Evolutionary conservation across 1,140 invertebrate genomes (phyloP).

Genomic region (Diorhabda elongata): DNA sequence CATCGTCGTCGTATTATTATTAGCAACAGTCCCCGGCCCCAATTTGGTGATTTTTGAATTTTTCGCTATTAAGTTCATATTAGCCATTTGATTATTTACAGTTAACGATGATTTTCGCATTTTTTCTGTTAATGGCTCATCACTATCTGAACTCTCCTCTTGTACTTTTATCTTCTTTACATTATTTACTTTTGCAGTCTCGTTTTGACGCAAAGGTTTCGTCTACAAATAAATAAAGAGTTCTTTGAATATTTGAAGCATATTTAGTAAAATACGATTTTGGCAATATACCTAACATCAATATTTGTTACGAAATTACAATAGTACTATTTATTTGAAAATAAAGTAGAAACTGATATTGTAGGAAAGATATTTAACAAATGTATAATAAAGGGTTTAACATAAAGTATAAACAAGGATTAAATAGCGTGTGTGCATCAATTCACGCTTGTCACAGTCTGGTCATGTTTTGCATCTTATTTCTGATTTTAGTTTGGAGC

Average conservation of each 20-base stretch:
- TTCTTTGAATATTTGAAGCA: too few relatives aligned
- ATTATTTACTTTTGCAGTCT: conserved; percentile 20
- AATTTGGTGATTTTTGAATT: background rate
- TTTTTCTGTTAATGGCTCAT: conserved; percentile 74
- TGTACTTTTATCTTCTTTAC: conserved; percentile 18
- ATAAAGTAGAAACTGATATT: too few relatives aligned
- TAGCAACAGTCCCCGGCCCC: conserved; percentile 29
- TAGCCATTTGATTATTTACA: conserved; percentile 15
- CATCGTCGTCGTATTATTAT: conserved; percentile 23
- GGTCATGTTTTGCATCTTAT: too few relatives aligned
- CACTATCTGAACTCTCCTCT: conserved; percentile 68
- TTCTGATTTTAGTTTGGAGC: too few relatives aligned
- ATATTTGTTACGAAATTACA: too few relatives aligned
- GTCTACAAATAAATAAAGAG: conserved; percentile 55
- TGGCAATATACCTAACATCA: conserved; percentile 51
- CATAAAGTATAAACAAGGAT: too few relatives aligned
- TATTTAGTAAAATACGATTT: conserved; percentile 43
- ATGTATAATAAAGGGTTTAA: too few relatives aligned
- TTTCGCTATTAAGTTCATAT: conserved; percentile 5
- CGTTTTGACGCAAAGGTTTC: conserved; percentile 13
- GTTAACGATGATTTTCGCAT: conserved; percentile 51
- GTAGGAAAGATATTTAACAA: too few relatives aligned
- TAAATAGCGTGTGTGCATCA: too few relatives aligned
- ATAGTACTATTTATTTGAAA: too few relatives aligned
- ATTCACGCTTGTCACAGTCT: too few relatives aligned